A percentile compares a stretch with the other conserved stretches of the same genome.
Conservation (phyloP, 2,113 vertebrate genomes). For the Eidolon helvum region DNA sequence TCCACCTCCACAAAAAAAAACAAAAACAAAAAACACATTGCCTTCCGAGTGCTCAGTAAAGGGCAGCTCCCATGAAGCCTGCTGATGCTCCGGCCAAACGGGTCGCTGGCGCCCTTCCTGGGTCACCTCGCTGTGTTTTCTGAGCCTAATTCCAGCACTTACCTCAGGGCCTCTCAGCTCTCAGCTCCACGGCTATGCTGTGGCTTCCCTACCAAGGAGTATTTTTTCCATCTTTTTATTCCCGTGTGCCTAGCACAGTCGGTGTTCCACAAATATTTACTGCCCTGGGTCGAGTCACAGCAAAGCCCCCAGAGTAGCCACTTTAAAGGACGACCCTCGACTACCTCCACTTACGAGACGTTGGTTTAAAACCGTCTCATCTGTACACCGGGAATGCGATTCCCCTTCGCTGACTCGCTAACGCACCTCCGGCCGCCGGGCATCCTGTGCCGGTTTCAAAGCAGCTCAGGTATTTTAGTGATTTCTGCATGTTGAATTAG, state of each 20-base stretch:
- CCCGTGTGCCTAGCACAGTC: not conserved
- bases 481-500: not conserved
- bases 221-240: not conserved
- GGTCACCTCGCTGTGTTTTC: not conserved
- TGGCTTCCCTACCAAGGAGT: not conserved
- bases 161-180: not conserved
- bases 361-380: not conserved
- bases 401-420: not conserved
- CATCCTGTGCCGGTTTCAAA: not conserved
- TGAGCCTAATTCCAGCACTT: not conserved
- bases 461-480: not conserved
- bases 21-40: not conserved
- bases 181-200: not conserved
- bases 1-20: accelerated
- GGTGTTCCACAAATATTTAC: not conserved
- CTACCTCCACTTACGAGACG: not conserved
- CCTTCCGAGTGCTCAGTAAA: not conserved
- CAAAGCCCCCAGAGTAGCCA: not conserved
- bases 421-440: not conserved
- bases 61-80: not conserved
- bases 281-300: not conserved
- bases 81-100: not conserved
- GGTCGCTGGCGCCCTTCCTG: not conserved
- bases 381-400: not conserved
- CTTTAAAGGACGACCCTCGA: not conserved